These are phyloP conservation scores for Neoaliturus tenellus DNA, from an alignment of 2,888 invertebrate species.

Conservation along the genomic window DNA sequence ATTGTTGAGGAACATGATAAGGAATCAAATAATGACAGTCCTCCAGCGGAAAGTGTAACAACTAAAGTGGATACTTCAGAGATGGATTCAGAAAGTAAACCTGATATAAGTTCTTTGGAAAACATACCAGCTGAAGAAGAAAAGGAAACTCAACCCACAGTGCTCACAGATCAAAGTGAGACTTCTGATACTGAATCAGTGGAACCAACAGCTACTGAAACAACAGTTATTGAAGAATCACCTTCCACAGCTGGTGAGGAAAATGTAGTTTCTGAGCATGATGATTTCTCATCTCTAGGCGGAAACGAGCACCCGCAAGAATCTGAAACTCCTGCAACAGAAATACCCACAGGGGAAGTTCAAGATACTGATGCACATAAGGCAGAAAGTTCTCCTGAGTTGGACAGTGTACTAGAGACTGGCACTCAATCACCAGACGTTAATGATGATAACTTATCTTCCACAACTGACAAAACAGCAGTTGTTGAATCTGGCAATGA, in stretches of 20 bases:
- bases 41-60: conserved; percentile 61
- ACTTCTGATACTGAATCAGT: not conserved
- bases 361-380: conserved; percentile 59
- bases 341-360: not conserved
- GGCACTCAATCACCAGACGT: conserved; percentile 29
- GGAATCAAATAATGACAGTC: conserved; percentile 59
- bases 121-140: not conserved
- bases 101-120: not conserved
- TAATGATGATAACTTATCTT: conserved; percentile 2
- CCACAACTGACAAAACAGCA: not conserved
- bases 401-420: not conserved
- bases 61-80: not conserved
- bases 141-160: not conserved
- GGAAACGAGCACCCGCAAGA: conserved; percentile 27
- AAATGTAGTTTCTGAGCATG: not conserved
- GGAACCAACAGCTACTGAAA: not conserved
- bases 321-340: conserved; percentile 14
- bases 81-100: not conserved
- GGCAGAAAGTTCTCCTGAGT: conserved; percentile 55
- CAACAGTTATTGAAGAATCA: not conserved
- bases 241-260: not conserved
- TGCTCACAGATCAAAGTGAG: not conserved
- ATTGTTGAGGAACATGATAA: conserved; percentile 63
- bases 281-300: not conserved
- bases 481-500: not conserved